phyloP scores from a whole-genome alignment of 2,888 invertebrate genomes.

The Diarsia rubi region DNA sequence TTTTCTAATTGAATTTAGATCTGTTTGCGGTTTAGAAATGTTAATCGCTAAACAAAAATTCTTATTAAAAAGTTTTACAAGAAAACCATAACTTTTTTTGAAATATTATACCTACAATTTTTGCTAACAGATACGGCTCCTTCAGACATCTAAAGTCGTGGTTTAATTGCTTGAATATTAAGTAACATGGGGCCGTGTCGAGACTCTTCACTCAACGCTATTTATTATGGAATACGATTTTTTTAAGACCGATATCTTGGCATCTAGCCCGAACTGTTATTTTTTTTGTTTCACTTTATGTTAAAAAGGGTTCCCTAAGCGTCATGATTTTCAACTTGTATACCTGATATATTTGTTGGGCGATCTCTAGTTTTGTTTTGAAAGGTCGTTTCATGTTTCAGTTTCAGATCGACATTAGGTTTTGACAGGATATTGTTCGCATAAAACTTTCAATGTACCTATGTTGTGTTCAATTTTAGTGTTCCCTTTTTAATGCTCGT shows the following conservation, averaged over 20 bases:
- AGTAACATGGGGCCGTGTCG: conserved; percentile 68
- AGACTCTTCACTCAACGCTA: conserved; percentile 66
- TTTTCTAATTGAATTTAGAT: conserved; percentile 9
- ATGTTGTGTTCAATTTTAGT: conserved; percentile 7
- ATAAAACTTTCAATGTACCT: conserved; percentile 6
- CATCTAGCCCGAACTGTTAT: conserved; percentile 72
- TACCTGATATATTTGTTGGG: conserved; percentile 51
- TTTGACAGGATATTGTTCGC: background rate
- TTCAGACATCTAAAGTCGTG: conserved; percentile 49
- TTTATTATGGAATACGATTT: conserved; percentile 73
- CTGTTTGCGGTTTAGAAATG: conserved; percentile 20
- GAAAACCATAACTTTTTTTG: background rate
- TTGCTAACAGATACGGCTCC: conserved; percentile 16
- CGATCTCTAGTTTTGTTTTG: conserved; percentile 15
- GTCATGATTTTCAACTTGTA: conserved; percentile 65
- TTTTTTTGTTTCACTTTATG: conserved; percentile 79
- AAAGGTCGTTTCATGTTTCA: conserved; percentile 29
- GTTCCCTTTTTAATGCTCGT: background rate
- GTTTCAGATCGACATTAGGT: conserved; percentile 11
- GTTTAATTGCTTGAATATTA: conserved; percentile 81
- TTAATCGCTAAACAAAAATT: background rate
- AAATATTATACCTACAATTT: conserved; percentile 2
- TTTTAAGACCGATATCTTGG: conserved; percentile 75
- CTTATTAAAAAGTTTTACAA: background rate
- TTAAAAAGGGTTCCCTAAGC: conserved; percentile 74